phyloP scores from a whole-genome alignment of 2,888 invertebrate genomes.

The Drosophila mulleri region DNA sequence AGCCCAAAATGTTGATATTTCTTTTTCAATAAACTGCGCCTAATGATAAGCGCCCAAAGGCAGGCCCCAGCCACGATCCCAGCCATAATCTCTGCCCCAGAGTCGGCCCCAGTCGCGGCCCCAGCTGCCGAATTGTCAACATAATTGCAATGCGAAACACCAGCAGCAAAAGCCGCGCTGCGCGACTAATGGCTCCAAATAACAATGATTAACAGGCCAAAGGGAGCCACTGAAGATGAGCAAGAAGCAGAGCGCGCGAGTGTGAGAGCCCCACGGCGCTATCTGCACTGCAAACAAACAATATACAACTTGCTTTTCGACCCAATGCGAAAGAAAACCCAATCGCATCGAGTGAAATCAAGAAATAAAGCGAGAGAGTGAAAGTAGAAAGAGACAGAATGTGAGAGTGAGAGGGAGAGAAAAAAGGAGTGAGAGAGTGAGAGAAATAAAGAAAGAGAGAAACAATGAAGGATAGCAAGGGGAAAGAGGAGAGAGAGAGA shows the following conservation, averaged over 20 bases:
- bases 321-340: not conserved
- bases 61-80: conserved; percentile 17
- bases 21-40: conserved; percentile 74
- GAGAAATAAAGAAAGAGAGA: no score
- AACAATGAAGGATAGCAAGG: no score
- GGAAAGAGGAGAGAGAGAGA: no score
- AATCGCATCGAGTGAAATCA: no score
- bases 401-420: no score
- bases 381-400: no score
- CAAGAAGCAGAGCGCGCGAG: conserved; percentile 1
- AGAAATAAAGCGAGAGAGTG: no score
- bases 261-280: conserved; percentile 24
- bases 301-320: not conserved
- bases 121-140: conserved; percentile 73
- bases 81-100: conserved; percentile 52
- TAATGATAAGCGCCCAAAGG: conserved; percentile 67
- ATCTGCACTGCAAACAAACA: conserved; percentile 11
- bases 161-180: conserved; percentile 64
- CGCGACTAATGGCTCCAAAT: conserved; percentile 74
- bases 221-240: conserved; percentile 22
- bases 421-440: no score
- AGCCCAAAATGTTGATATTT: conserved; percentile 55
- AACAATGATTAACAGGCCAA: conserved; percentile 76
- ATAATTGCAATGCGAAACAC: conserved; percentile 75
- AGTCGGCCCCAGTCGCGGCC: conserved; percentile 25